Percentiles rank a stretch among this genome's conserved stretches.
These are phyloP conservation scores for Terrapene triunguis DNA, from an alignment of 2,113 vertebrate genomes.

Conservation along the genomic window DNA sequence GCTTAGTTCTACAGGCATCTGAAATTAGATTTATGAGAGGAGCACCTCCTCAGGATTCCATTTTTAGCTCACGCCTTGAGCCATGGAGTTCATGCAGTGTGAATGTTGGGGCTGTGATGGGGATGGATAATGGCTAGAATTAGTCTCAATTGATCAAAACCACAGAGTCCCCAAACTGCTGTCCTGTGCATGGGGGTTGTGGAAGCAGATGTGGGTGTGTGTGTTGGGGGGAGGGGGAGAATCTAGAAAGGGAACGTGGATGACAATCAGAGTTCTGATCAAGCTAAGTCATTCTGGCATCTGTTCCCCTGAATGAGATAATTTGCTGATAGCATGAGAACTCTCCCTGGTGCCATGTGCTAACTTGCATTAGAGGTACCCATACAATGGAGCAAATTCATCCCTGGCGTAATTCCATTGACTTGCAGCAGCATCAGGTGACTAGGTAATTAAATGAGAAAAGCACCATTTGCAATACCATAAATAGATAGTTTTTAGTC, in stretches of 20 bases:
- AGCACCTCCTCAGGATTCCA: neutral
- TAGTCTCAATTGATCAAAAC: neutral
- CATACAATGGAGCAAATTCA: neutral
- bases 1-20: neutral
- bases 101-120: neutral
- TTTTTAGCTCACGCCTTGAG: neutral
- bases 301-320: neutral
- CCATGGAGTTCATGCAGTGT: neutral
- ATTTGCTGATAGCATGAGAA: neutral
- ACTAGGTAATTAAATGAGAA: neutral
- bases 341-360: neutral
- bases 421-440: neutral
- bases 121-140: neutral
- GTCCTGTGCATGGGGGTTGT: neutral
- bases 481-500: neutral
- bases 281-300: no score
- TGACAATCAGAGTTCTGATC: neutral
- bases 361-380: neutral
- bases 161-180: neutral
- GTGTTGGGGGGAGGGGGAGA: no score
- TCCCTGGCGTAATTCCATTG: neutral
- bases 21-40: neutral
- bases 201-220: neutral
- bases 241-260: neutral
- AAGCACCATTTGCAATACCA: neutral